A percentile compares a stretch with the other conserved stretches of the same genome.
Evolutionary conservation across 2,888 invertebrate genomes (phyloP).

Genomic region (Baccha elongata): DNA sequence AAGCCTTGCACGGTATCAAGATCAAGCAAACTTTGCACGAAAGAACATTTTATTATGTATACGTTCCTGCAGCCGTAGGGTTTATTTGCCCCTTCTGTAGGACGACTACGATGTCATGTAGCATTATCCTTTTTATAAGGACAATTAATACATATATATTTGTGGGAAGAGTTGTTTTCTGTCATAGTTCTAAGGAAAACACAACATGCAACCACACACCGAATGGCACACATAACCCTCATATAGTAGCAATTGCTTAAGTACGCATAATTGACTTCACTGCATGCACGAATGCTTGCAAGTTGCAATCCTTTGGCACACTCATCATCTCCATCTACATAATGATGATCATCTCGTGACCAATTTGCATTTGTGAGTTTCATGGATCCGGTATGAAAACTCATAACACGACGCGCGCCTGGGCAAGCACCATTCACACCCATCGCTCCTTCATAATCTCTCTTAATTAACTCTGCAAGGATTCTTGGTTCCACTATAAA

Average conservation of each 20-base stretch:
- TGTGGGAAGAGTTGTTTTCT: slow-evolving; percentile 9
- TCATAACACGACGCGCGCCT: too few species aligned
- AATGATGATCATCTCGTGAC: slow-evolving; percentile 60
- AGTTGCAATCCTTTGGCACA: slow-evolving; percentile 42
- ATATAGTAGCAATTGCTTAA: slow-evolving; percentile 60
- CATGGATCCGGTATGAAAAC: neutral
- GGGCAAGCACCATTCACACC: neutral
- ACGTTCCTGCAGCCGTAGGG: slow-evolving; percentile 43
- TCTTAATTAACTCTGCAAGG: slow-evolving; percentile 65
- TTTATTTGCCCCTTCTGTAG: slow-evolving; percentile 32
- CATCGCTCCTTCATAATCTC: slow-evolving; percentile 43
- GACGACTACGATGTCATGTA: slow-evolving; percentile 6
- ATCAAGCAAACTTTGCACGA: slow-evolving; percentile 47
- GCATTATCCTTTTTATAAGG: slow-evolving; percentile 28
- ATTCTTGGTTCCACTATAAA: slow-evolving; percentile 40
- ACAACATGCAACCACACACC: slow-evolving; percentile 12
- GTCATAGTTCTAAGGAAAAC: slow-evolving; percentile 3
- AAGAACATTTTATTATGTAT: slow-evolving; percentile 60
- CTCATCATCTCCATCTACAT: slow-evolving; percentile 33
- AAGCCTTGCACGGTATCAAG: slow-evolving; percentile 48
- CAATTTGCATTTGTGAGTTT: slow-evolving; percentile 60
- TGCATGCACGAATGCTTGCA: slow-evolving; percentile 46
- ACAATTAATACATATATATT: slow-evolving; percentile 17
- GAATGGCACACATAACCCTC: slow-evolving; percentile 36
- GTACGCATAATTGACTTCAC: slow-evolving; percentile 65